Evolutionary conservation across 2,888 invertebrate species (phyloP).

Genomic region (Coleophora deauratella): DNA sequence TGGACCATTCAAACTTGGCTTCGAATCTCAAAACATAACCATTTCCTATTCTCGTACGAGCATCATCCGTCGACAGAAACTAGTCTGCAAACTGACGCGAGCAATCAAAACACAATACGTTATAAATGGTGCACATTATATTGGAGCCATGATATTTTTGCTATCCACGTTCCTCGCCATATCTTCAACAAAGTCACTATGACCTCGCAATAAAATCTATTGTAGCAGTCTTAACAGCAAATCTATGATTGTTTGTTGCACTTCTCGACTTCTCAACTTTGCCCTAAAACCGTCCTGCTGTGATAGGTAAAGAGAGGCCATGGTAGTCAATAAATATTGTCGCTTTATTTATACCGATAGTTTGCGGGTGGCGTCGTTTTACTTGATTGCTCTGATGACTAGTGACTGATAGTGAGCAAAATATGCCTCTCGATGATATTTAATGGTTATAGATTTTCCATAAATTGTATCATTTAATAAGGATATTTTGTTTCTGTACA

Average conservation of each 20-base stretch:
- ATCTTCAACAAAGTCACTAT: constrained; percentile 1
- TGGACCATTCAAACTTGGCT: constrained; percentile 51
- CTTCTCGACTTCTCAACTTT: constrained; percentile 45
- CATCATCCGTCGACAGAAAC: constrained; percentile 49
- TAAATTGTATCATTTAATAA: no score
- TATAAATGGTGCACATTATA: constrained; percentile 63
- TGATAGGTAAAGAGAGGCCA: constrained; percentile 48
- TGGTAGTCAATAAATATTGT: constrained; percentile 45
- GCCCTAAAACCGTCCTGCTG: constrained; percentile 54
- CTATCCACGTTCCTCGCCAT: constrained; percentile 1
- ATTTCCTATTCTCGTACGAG: constrained; percentile 53
- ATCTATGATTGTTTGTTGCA: constrained; percentile 22
- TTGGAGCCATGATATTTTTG: constrained; percentile 19
- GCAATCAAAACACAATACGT: constrained; percentile 72
- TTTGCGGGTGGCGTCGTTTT: constrained; percentile 26
- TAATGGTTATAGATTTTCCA: no score
- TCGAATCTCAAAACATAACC: constrained; percentile 56
- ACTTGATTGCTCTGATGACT: constrained; percentile 26
- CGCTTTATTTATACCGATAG: constrained; percentile 34
- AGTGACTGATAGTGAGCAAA: constrained; percentile 6
- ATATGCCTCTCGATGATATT: constrained; percentile 1
- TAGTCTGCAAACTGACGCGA: constrained; percentile 50
- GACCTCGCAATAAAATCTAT: neutral
- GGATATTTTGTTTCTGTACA: no score
- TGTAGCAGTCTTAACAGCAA: constrained; percentile 1